Percentiles rank a stretch among this genome's conserved stretches.
Conservation (phyloP, 1,140 invertebrate genomes). For the Neodiprion fabricii region DNA sequence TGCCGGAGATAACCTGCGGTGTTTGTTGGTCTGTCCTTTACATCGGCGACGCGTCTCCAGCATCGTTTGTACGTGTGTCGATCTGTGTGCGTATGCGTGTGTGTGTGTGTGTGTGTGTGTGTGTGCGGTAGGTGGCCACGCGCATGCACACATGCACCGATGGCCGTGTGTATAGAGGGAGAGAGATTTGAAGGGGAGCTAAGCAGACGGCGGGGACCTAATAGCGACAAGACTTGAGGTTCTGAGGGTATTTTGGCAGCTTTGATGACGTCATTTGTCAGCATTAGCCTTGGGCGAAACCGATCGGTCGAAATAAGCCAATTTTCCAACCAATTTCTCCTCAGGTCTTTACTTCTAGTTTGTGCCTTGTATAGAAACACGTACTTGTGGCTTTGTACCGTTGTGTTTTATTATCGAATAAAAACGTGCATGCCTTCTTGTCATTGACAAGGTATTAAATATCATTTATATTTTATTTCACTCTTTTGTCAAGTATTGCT, state of each 20-base stretch:
- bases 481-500: too few species aligned
- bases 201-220: neutral
- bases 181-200: neutral
- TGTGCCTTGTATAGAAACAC: too few species aligned
- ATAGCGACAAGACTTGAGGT: neutral
- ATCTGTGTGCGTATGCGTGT: neutral
- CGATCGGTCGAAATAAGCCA: constrained; percentile 53
- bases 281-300: constrained; percentile 34
- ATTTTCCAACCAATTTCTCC: constrained; percentile 58
- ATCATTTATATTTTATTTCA: too few species aligned
- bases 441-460: too few species aligned
- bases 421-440: too few species aligned
- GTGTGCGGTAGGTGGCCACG: too few species aligned
- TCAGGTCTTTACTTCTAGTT: constrained; percentile 25
- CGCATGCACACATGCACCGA: too few species aligned
- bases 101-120: neutral
- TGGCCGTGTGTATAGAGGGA: neutral
- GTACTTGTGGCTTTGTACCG: too few species aligned
- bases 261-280: constrained; percentile 46
- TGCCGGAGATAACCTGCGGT: neutral
- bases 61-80: neutral
- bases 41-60: neutral
- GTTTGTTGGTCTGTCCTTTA: neutral
- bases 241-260: constrained; percentile 37
- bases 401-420: too few species aligned